Conservation (phyloP, 2,113 vertebrate genomes). For the Nanorana parkeri region DNA sequence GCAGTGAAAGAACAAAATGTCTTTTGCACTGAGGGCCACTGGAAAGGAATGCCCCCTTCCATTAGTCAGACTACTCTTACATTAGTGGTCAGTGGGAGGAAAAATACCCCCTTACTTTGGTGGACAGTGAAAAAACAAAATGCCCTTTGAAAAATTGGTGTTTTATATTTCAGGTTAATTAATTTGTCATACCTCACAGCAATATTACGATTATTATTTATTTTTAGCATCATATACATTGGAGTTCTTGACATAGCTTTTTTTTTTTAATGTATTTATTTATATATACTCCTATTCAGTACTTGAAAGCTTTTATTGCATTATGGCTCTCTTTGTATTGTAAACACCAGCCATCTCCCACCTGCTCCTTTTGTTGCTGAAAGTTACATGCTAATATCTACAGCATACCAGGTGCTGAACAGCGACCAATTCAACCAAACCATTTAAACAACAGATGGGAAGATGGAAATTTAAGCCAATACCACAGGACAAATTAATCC, state of each 20-base stretch:
- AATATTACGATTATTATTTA: too few relatives aligned
- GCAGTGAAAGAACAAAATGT: too few relatives aligned
- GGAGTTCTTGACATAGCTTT: not conserved
- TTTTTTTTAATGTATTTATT: not conserved
- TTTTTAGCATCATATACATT: not conserved
- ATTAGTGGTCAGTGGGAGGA: too few relatives aligned
- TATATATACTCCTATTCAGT: too few relatives aligned
- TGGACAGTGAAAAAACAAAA: too few relatives aligned
- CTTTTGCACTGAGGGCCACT: too few relatives aligned
- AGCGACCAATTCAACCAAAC: not conserved
- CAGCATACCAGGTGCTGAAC: constrained; percentile 18
- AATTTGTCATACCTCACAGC: too few relatives aligned
- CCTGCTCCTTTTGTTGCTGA: constrained; percentile 12
- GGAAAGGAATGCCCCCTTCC: too few relatives aligned
- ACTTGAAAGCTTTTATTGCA: not conserved
- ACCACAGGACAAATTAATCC: constrained; percentile 21
- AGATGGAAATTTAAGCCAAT: constrained; percentile 19
- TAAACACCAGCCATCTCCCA: not conserved
- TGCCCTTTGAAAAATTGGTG: too few relatives aligned
- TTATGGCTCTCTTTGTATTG: not conserved
- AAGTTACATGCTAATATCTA: constrained; percentile 5
- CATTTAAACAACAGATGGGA: constrained; percentile 16
- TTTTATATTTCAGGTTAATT: too few relatives aligned
- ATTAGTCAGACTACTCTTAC: too few relatives aligned
- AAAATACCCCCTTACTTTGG: too few relatives aligned